Evolutionary conservation across 2,888 invertebrate species (phyloP).

Genomic region (Lasioglossum leucozonium): DNA sequence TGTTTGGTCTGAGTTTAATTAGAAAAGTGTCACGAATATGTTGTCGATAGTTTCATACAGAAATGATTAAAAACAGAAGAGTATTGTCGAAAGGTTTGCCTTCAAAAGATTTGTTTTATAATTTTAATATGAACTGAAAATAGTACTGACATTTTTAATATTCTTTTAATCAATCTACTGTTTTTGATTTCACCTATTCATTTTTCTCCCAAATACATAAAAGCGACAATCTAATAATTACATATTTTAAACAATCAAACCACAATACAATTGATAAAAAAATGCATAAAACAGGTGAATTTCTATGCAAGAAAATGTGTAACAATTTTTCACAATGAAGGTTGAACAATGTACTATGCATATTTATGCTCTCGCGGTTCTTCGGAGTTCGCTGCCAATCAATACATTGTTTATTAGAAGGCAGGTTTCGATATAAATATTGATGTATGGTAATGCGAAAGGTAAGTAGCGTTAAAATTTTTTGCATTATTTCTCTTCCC

Average conservation of each 20-base stretch:
- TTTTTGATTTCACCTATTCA: no score
- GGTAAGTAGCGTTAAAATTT: neutral
- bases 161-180: no score
- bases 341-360: neutral
- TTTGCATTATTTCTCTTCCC: neutral
- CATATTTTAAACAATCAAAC: neutral
- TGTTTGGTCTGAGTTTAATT: neutral
- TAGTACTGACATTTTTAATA: neutral
- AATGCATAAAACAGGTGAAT: neutral
- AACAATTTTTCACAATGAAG: neutral
- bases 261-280: neutral
- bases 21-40: neutral
- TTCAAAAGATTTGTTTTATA: neutral
- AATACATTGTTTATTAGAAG: neutral
- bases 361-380: neutral
- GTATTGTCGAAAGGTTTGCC: neutral
- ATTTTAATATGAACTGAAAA: neutral
- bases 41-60: neutral
- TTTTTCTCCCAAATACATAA: no score
- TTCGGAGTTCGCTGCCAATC: neutral
- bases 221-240: no score
- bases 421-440: neutral
- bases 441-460: constrained; percentile 2
- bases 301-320: neutral
- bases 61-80: neutral